phyloP scores from a whole-genome alignment of 2,113 vertebrate genomes.

The Oncorhynchus mykiss region DNA sequence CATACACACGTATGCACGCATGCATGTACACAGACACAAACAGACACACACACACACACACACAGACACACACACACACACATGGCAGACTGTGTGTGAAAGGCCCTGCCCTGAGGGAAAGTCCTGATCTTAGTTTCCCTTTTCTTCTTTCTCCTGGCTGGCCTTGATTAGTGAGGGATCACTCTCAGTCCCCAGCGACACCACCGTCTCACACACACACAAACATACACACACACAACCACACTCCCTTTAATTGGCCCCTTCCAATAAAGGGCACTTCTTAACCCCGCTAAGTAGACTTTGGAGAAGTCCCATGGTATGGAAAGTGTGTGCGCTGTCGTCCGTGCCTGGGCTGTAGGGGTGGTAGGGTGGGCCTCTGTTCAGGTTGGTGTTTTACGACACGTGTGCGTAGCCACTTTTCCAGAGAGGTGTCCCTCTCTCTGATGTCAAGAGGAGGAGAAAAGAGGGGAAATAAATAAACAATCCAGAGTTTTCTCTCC shows the following conservation, averaged over 20 bases:
- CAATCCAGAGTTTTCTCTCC: slow-evolving; percentile 49
- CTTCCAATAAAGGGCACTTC: slow-evolving; percentile 23
- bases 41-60: neutral
- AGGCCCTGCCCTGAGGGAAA: neutral
- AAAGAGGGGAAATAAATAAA: slow-evolving; percentile 4
- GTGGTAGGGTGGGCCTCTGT: neutral
- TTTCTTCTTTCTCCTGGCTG: too few species aligned
- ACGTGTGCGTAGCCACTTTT: neutral
- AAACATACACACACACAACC: slow-evolving; percentile 1
- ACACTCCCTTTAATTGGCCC: slow-evolving; percentile 11
- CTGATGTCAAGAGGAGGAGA: slow-evolving; percentile 19
- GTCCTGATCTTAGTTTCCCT: too few species aligned
- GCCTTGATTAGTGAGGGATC: too few species aligned
- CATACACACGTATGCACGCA: neutral
- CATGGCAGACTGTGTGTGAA: neutral
- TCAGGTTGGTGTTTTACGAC: slow-evolving; percentile 17
- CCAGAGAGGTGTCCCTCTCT: slow-evolving; percentile 19
- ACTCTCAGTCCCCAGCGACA: too few species aligned
- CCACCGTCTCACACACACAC: neutral
- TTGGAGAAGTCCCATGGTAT: slow-evolving; percentile 14
- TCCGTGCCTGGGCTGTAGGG: neutral
- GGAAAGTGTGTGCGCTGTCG: neutral
- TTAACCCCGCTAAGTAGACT: slow-evolving; percentile 6
- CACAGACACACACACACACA: neutral
- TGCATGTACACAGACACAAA: neutral